A percentile compares a stretch with the other conserved stretches of the same genome.
phyloP scores from a whole-genome alignment of 92 coral and sea anemone species.

The Parazoanthus darwini region DNA sequence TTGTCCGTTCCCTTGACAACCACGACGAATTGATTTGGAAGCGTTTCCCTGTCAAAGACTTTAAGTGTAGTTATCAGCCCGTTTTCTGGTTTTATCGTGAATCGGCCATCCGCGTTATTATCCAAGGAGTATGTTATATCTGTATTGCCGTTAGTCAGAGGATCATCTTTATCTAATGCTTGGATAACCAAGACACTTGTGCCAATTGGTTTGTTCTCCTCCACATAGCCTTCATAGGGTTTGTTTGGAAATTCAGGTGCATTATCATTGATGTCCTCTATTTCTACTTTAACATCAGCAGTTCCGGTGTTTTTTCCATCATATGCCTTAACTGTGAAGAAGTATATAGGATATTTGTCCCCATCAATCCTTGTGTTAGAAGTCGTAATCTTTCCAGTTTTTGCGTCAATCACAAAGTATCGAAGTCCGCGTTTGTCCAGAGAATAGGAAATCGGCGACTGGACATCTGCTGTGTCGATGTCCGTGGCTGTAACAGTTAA shows the following conservation, averaged over 20 bases:
- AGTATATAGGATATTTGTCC: conserved; percentile 55
- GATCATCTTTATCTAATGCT: conserved; percentile 81
- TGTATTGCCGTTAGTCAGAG: conserved; percentile 66
- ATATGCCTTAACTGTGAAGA: conserved; percentile 75
- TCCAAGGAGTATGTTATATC: conserved; percentile 67
- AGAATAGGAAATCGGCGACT: conserved; percentile 44
- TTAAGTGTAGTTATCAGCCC: conserved; percentile 67
- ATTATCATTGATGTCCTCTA: conserved; percentile 76
- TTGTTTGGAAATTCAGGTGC: conserved; percentile 78
- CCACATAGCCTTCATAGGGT: conserved; percentile 79
- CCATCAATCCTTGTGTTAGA: conserved; percentile 69
- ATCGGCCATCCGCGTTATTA: conserved; percentile 61
- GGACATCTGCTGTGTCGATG: conserved; percentile 50
- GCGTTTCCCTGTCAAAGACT: conserved; percentile 62
- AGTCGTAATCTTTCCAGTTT: conserved; percentile 68
- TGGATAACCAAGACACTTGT: conserved; percentile 84
- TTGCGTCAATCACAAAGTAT: conserved; percentile 57
- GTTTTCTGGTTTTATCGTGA: conserved; percentile 59
- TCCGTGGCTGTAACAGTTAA: conserved; percentile 71
- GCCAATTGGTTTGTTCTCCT: conserved; percentile 60
- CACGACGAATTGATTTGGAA: conserved; percentile 63
- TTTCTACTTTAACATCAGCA: conserved; percentile 64
- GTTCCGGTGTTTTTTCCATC: conserved; percentile 67
- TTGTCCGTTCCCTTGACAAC: conserved; percentile 76
- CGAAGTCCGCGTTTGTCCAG: conserved; percentile 51